Evolutionary conservation across 2,797 vertebrate species (phyloP).

Genomic region (Pitangus sulphuratus): DNA sequence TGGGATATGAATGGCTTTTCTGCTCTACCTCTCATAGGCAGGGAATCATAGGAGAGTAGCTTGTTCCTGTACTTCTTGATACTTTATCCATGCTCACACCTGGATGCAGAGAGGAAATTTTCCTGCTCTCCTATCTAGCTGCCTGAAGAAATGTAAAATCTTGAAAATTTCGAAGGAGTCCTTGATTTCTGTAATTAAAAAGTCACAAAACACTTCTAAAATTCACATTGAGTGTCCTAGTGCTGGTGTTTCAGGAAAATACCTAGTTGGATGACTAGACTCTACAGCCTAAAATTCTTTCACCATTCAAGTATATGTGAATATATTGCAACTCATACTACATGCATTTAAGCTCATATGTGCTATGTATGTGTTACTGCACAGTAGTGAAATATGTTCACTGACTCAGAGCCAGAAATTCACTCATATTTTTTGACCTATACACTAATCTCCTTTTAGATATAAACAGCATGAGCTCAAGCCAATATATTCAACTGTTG

Average conservation of each 20-base stretch:
- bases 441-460: neutral
- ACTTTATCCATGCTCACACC: neutral
- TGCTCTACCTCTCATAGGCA: neutral
- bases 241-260: neutral
- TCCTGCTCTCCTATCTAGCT: neutral
- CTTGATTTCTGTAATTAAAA: neutral
- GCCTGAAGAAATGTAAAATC: neutral
- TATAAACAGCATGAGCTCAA: neutral
- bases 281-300: neutral
- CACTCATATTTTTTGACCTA: neutral
- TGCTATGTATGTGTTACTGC: neutral
- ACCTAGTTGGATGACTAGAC: neutral
- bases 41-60: neutral
- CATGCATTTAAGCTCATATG: neutral
- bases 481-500: neutral
- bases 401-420: neutral
- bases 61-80: neutral
- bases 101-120: neutral
- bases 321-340: neutral
- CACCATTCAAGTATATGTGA: neutral
- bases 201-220: neutral
- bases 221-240: neutral
- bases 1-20: neutral
- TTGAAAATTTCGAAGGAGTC: neutral
- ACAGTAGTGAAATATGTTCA: neutral